Evolutionary conservation across 2,113 vertebrate species (phyloP), one percentile per base, ranked within the genome.

Genomic region (Paracanthobrama guichenoti): DNA sequence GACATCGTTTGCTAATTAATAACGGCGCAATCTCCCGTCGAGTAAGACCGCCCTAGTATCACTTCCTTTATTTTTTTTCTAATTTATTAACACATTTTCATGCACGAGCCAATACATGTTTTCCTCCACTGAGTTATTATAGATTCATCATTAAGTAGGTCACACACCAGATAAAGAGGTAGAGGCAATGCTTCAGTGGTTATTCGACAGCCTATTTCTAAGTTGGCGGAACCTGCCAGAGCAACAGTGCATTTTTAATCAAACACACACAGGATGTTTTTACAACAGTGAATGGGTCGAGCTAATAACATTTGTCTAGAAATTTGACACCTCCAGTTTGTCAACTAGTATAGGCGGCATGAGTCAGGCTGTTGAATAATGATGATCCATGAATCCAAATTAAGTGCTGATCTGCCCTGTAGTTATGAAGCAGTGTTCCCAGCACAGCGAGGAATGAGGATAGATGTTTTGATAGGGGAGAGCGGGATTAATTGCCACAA

Each of bases 221-320:
- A 73, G 76, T 66, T 62, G 14, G 48, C 4, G n/a, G 77, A 82
- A 73, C 50, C 71, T 86, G 85, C 78, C 64, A 72, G 78, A 86
- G 73, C 73, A 74, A 82, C 73, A 67, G 73, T 59, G 72, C 28
- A 53, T 60, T 62, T 84, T 84, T 85, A 87, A 84, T 87, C 84
- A 86, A 79, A 81, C 60, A 77, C 72, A 84, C 35, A 35, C 80
- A 83, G 88, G 67, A 74, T 71, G 71, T 77, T 88, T 84, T 77
- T 89, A 76, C 55, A 69, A 46, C 50, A 79, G 73, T 71, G 81
- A 73, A 81, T 67, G 84, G 76, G 60, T 82, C 74, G 66, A 83
- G 85, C 83, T 85, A 86, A 88, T 85, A 81, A 87, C 64, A 76
- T 88, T 86, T 87, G 88, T 88, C 83, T 83, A 75, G 73, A 86